phyloP scores from a whole-genome alignment of 2,888 invertebrate genomes.

The Athalia rosae region DNA sequence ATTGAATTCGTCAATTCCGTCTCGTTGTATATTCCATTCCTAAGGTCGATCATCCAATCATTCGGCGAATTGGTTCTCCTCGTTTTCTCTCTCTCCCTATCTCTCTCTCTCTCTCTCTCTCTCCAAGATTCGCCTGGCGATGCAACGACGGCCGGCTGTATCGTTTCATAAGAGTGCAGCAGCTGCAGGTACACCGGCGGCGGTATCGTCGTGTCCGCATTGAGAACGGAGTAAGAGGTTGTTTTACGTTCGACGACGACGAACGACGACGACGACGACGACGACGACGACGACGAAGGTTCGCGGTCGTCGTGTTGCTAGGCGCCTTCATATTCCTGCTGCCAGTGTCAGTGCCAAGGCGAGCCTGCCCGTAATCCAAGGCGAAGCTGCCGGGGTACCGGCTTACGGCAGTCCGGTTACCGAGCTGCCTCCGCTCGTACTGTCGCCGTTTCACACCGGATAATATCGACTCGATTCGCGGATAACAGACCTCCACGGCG shows the following conservation, averaged over 20 bases:
- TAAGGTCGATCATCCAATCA: not conserved
- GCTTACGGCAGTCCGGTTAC: no score
- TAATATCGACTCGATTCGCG: not conserved
- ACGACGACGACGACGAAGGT: constrained; percentile 56
- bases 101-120: not conserved
- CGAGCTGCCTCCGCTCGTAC: no score
- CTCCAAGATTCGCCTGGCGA: not conserved
- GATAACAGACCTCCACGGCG: no score
- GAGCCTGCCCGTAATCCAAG: constrained; percentile 45
- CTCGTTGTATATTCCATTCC: no score
- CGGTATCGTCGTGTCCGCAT: no score
- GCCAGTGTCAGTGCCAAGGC: constrained; percentile 72
- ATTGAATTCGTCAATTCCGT: no score
- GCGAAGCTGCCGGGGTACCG: not conserved
- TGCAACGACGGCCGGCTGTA: no score
- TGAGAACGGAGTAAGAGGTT: no score
- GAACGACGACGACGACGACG: constrained; percentile 32
- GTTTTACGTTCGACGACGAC: constrained; percentile 5
- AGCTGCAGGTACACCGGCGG: no score
- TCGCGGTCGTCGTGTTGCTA: constrained; percentile 69
- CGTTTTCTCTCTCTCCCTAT: not conserved
- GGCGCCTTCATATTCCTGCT: constrained; percentile 60
- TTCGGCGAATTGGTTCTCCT: not conserved
- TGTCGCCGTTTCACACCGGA: no score
- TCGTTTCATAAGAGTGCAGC: no score